Conservation (phyloP, 2,113 vertebrate species). For the Forbesichthys agassizii region DNA sequence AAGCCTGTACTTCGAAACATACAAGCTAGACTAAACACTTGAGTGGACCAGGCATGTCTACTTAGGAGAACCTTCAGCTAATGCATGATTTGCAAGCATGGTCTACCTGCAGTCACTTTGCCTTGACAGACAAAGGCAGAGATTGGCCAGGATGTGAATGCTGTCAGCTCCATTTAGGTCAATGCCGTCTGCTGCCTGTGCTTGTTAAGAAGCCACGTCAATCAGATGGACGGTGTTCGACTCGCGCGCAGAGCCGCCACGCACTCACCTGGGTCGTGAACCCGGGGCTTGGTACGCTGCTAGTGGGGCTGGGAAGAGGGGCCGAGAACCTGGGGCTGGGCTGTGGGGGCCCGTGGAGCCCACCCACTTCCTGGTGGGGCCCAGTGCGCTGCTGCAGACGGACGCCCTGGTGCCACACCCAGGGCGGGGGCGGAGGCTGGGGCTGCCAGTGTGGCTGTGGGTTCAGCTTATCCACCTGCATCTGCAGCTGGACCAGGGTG, state of each 20-base stretch:
- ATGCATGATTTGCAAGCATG: constrained; percentile 35
- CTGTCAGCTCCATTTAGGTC: constrained; percentile 67
- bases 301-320: constrained; percentile 47
- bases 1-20: constrained; percentile 45
- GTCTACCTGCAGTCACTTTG: background rate
- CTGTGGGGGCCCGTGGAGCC: constrained; percentile 28
- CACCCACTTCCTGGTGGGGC: constrained; percentile 48
- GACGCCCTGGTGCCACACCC: constrained; percentile 65
- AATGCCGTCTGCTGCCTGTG: constrained; percentile 44
- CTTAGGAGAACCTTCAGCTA: constrained; percentile 35
- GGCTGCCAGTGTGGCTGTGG: constrained; percentile 58
- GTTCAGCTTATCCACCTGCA: constrained; percentile 76
- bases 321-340: constrained; percentile 39
- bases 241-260: background rate
- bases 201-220: constrained; percentile 49
- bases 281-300: constrained; percentile 41
- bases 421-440: constrained; percentile 58
- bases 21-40: constrained; percentile 71
- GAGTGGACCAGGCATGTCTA: constrained; percentile 27
- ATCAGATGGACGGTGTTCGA: constrained; percentile 22
- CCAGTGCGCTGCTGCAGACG: constrained; percentile 55
- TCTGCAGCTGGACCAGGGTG: constrained; percentile 76
- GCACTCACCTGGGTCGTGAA: constrained; percentile 56
- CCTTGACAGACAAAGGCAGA: constrained; percentile 51
- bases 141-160: constrained; percentile 52